phyloP scores from a whole-genome alignment of 1,140 invertebrate species.

The Drosophila bocqueti region DNA sequence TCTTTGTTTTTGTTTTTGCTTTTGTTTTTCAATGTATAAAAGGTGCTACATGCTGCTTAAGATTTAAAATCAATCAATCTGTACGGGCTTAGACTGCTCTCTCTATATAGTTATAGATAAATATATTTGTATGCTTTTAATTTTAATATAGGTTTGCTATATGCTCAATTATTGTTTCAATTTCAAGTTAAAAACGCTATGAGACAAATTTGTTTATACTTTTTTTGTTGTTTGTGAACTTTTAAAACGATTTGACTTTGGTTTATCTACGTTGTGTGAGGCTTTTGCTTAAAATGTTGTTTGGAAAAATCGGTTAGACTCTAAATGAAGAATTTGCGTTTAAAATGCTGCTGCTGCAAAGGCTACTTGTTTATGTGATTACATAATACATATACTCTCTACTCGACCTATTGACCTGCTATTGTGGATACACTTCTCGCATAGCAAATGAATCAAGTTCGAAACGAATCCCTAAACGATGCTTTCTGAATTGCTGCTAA shows the following conservation, averaged over 20 bases:
- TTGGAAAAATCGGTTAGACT: conserved; percentile 34
- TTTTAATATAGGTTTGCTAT: conserved; percentile 54
- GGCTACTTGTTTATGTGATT: conserved; percentile 50
- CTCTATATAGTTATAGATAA: conserved; percentile 67
- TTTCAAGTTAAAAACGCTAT: conserved; percentile 71
- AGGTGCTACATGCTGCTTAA: conserved; percentile 68
- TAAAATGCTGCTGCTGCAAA: conserved; percentile 54
- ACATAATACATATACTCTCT: conserved; percentile 57
- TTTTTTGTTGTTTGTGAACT: conserved; percentile 28
- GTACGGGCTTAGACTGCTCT: conserved; percentile 58
- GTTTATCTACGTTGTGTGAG: conserved; percentile 48
- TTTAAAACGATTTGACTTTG: conserved; percentile 52
- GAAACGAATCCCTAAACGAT: conserved; percentile 46
- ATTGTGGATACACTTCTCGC: conserved; percentile 35
- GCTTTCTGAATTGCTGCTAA: conserved; percentile 47
- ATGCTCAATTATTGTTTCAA: conserved; percentile 77
- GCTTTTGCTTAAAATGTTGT: conserved; percentile 45
- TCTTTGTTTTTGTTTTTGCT: background rate
- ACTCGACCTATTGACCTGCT: conserved; percentile 26
- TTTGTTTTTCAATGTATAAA: conserved; percentile 64
- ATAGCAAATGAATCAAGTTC: conserved; percentile 39
- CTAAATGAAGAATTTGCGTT: conserved; percentile 42
- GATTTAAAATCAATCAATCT: conserved; percentile 72
- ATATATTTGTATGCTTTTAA: conserved; percentile 57
- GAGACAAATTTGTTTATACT: conserved; percentile 44